Conservation (phyloP, 2,797 vertebrate genomes). For the Platalea minor region DNA sequence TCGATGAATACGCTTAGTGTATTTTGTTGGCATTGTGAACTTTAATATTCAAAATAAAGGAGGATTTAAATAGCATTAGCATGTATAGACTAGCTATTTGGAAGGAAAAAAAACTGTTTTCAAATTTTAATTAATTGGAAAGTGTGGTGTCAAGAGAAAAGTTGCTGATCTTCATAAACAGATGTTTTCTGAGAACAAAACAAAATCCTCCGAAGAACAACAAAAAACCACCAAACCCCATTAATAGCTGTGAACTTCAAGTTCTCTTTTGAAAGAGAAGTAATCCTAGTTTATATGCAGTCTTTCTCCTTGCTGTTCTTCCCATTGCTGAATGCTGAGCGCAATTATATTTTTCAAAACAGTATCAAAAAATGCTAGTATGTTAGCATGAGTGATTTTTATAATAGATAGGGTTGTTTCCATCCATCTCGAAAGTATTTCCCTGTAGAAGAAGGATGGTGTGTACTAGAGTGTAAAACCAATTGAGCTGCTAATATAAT, state of each 20-base stretch:
- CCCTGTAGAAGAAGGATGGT: constrained; percentile 7
- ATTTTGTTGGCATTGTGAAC: background rate
- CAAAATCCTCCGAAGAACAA: background rate
- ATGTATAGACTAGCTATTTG: background rate
- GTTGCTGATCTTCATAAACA: background rate
- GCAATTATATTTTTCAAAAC: constrained; percentile 13
- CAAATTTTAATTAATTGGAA: background rate
- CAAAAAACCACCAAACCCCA: background rate
- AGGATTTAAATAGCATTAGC: background rate
- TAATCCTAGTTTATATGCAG: background rate
- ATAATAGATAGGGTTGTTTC: constrained; percentile 21
- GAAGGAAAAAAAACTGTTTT: background rate
- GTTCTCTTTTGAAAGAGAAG: background rate
- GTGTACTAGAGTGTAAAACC: constrained; percentile 32
- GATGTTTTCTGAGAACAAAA: background rate
- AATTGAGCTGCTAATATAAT: constrained; percentile 6
- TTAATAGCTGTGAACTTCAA: background rate
- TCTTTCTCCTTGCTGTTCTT: background rate
- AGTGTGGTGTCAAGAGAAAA: background rate
- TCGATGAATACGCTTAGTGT: background rate
- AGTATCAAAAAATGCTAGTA: background rate
- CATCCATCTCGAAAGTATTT: constrained; percentile 19
- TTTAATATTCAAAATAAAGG: background rate
- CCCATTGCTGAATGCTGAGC: background rate
- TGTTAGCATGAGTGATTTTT: constrained; percentile 30